phyloP scores from a whole-genome alignment of 2,113 vertebrate species.

The Sisor rabdophorus region DNA sequence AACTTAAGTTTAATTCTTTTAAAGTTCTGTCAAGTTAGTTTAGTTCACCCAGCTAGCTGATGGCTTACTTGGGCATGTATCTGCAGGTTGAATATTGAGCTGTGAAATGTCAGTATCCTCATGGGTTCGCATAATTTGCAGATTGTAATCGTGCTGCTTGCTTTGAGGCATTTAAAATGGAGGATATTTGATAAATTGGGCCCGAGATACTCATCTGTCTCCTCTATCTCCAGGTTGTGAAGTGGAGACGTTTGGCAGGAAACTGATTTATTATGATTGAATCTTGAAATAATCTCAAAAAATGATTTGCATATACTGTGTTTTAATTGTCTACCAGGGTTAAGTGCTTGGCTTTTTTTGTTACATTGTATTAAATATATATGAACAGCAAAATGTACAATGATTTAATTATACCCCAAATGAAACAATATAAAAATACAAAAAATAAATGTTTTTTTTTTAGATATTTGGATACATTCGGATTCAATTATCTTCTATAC shows the following conservation, averaged over 20 bases:
- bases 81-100: background rate
- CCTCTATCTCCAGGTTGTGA: background rate
- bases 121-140: slow-evolving; percentile 1
- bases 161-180: slow-evolving; percentile 17
- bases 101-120: background rate
- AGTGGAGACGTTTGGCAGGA: background rate
- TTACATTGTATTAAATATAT: background rate
- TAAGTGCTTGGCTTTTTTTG: background rate
- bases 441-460: too few species aligned
- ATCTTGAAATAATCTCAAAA: background rate
- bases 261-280: slow-evolving; percentile 11
- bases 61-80: background rate
- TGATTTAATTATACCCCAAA: background rate
- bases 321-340: slow-evolving; percentile 14
- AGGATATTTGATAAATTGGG: slow-evolving; percentile 11
- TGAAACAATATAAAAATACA: too few species aligned
- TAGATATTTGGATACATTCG: too few species aligned
- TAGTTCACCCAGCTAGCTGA: background rate
- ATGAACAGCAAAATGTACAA: background rate
- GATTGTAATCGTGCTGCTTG: background rate
- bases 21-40: background rate
- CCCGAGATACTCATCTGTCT: slow-evolving; percentile 13
- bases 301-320: slow-evolving; percentile 12
- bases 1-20: background rate
- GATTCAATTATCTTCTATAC: too few species aligned